Evolutionary conservation across 2,113 vertebrate genomes (phyloP).

Genomic region (Sclerurus mexicanus): DNA sequence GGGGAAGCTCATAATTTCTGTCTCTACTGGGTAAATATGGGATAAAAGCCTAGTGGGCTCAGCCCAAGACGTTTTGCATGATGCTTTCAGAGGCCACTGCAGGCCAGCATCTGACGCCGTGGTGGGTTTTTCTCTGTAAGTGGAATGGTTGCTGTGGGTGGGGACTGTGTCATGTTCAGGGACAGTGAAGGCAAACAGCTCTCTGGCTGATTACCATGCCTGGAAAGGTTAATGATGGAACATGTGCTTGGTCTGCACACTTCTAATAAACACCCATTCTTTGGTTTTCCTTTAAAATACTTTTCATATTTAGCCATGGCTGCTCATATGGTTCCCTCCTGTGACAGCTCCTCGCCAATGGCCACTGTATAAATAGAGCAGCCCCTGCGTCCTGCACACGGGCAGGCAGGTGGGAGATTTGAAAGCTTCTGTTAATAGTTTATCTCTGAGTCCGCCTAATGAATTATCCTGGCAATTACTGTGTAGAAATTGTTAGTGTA

Average conservation of each 20-base stretch:
- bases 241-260: neutral
- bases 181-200: neutral
- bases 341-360: neutral
- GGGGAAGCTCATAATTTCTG: neutral
- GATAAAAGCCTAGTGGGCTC: neutral
- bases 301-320: neutral
- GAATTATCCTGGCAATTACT: constrained; percentile 14
- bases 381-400: neutral
- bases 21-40: neutral
- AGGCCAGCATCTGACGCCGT: accelerated
- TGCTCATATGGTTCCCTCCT: neutral
- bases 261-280: neutral
- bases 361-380: neutral
- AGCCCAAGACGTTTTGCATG: neutral
- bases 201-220: neutral
- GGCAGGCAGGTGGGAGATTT: constrained; percentile 30
- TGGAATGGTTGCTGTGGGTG: neutral
- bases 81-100: neutral
- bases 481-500: constrained; percentile 39
- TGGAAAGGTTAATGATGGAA: neutral
- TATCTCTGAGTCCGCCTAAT: neutral
- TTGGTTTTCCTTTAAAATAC: neutral
- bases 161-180: neutral
- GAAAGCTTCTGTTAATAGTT: constrained; percentile 38
- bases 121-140: neutral